Evolutionary conservation across 2,797 vertebrate species (phyloP).

Genomic region (Sebastiscus albofasciatus): DNA sequence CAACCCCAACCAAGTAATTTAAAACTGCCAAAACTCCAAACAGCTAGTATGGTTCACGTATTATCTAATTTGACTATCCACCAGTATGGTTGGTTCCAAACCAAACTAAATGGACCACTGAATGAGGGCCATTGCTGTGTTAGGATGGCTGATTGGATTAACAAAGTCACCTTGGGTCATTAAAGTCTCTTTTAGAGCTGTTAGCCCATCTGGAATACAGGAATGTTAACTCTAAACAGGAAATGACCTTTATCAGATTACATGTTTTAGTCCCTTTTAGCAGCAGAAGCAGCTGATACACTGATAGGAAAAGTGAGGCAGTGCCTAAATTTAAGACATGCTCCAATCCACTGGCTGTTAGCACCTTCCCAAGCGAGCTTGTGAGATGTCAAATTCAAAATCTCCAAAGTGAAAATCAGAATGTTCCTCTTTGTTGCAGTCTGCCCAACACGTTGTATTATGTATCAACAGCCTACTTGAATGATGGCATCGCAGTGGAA

Average conservation of each 20-base stretch:
- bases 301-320: conserved; percentile 23
- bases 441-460: not conserved
- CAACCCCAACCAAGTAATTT: not conserved
- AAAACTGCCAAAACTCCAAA: not conserved
- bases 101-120: conserved; percentile 29
- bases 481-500: conserved; percentile 54
- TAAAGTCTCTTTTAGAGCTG: conserved; percentile 33
- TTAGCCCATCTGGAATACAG: conserved; percentile 42
- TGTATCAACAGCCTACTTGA: not conserved
- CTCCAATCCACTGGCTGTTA: not conserved
- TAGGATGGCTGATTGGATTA: conserved; percentile 39
- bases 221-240: conserved; percentile 66
- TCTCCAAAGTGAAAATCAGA: not conserved
- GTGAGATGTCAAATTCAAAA: not conserved
- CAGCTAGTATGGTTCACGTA: not conserved
- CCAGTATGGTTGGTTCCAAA: conserved; percentile 37
- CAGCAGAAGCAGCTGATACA: conserved; percentile 40
- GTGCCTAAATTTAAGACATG: not conserved
- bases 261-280: conserved; percentile 10
- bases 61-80: conserved; percentile 8
- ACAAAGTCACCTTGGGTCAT: conserved; percentile 54
- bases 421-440: not conserved
- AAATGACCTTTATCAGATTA: conserved; percentile 55
- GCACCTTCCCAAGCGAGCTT: not conserved
- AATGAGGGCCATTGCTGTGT: conserved; percentile 7